Base-by-base conservation (phyloP, 2,888 invertebrate species). In the Pyrgus malvae region DNA sequence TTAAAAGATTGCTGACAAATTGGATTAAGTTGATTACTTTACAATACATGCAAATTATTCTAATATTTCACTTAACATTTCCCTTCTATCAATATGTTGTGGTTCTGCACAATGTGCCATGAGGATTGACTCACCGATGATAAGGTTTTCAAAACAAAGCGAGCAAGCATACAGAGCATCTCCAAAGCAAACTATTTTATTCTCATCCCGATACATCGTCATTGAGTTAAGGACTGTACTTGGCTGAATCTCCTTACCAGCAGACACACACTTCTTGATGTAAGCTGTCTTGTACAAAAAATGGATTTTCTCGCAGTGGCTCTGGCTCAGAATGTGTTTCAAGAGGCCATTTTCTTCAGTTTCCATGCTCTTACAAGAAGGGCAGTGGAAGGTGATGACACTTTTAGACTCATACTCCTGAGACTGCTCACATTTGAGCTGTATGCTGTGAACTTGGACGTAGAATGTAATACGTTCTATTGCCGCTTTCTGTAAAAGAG, bases 131-230 rank as follows among this genome's bases (percentile, higher is more conserved):
- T 90, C 90, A 0, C 90, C 90, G 0, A 83, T 60, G 0, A 90
- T 90, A 3, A 76, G 56, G 61, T 80, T 85, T 41, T 88, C 89
- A 48, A 90, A 88, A 63, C 90, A 90, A 1, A 90, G 61, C 0
- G 90, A 78, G 48, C 90, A 90, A 4, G 90, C 90, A 2, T 83
- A 90, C 61, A 79, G 60, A 0, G 84, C 83, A 64, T 90, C 88
- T 0, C 90, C 90, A 1, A 90, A 90, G 51, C 90, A 90, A 0
- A 90, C 89, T 27, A 90, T 86, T 61, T 90, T 90, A 59, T 90
- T 90, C 1, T 79, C 80, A 76, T 90, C 90, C 1, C 90, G 59
- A 33, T 90, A 90, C 80, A 87, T 77, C n/a, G 57, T 85, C 90
- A 90, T 90, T 0, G 90, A 77, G 46, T 90, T 90, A 1, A 90